These are phyloP conservation scores for Tenodera sinensis DNA, from an alignment of 2,888 invertebrate genomes.

Conservation along the genomic window DNA sequence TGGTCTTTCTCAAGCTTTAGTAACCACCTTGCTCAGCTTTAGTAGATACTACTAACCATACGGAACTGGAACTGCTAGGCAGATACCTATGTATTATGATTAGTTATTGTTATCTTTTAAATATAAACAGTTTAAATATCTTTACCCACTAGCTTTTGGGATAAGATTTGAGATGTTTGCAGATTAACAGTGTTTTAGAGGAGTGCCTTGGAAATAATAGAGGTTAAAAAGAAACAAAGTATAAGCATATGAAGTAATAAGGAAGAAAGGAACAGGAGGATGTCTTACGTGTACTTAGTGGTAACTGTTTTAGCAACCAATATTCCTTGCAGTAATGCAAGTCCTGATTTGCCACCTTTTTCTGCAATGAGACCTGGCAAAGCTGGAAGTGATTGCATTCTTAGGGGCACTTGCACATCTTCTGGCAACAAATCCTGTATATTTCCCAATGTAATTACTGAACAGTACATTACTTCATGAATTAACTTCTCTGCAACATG, in stretches of 20 bases:
- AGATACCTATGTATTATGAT: no score
- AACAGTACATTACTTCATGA: constrained; percentile 9
- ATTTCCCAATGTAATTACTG: neutral
- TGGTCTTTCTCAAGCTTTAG: no score
- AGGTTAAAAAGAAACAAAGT: neutral
- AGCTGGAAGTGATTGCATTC: constrained; percentile 11
- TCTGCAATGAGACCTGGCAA: neutral
- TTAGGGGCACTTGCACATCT: constrained; percentile 5
- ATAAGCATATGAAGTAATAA: neutral
- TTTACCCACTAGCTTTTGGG: no score
- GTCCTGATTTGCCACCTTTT: neutral
- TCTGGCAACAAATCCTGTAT: neutral
- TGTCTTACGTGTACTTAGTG: constrained; percentile 12
- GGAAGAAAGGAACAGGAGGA: neutral
- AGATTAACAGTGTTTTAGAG: no score
- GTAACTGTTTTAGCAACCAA: constrained; percentile 1
- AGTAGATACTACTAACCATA: no score
- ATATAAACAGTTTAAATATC: no score
- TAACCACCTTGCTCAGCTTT: no score
- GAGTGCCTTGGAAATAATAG: no score
- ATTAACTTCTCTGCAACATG: neutral
- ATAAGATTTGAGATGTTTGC: no score
- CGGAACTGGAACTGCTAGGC: no score
- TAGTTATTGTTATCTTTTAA: no score
- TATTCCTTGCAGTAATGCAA: constrained; percentile 5